Conservation (phyloP, 2,797 vertebrate species). For the Manis crassicaudata region DNA sequence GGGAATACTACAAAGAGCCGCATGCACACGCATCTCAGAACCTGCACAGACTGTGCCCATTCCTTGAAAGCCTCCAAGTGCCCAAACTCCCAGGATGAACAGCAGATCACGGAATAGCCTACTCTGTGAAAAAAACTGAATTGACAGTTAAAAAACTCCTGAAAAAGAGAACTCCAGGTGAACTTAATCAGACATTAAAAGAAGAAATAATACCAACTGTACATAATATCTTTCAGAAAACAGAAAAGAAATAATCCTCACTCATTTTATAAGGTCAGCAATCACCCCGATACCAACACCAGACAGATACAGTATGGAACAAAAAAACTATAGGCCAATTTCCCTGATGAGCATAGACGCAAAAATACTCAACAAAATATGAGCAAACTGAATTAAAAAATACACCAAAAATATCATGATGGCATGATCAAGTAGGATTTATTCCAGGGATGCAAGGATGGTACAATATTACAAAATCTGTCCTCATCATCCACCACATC, state of each 20-base stretch:
- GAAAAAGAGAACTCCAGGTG: not conserved
- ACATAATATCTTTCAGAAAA: not conserved
- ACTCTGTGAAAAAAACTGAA: not conserved
- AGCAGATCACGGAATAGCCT: not conserved
- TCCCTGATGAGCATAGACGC: not conserved
- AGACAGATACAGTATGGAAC: not conserved
- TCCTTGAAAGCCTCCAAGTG: not conserved
- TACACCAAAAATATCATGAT: too few relatives aligned
- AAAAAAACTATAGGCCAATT: not conserved
- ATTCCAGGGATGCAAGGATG: too few relatives aligned
- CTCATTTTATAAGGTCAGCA: not conserved
- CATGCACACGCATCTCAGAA: fast-evolving
- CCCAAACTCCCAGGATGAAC: not conserved
- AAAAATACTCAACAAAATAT: not conserved
- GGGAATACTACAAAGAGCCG: too few relatives aligned
- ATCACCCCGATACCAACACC: not conserved
- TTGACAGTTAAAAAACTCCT: not conserved
- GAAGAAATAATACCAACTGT: not conserved
- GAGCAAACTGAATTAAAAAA: not conserved
- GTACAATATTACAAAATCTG: too few relatives aligned
- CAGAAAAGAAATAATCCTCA: not conserved
- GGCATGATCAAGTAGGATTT: too few relatives aligned
- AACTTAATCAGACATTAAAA: not conserved
- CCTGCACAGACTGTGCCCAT: not conserved
- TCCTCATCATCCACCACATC: too few relatives aligned